Conservation (phyloP, 2,888 invertebrate genomes). For the Gari tellinella region DNA sequence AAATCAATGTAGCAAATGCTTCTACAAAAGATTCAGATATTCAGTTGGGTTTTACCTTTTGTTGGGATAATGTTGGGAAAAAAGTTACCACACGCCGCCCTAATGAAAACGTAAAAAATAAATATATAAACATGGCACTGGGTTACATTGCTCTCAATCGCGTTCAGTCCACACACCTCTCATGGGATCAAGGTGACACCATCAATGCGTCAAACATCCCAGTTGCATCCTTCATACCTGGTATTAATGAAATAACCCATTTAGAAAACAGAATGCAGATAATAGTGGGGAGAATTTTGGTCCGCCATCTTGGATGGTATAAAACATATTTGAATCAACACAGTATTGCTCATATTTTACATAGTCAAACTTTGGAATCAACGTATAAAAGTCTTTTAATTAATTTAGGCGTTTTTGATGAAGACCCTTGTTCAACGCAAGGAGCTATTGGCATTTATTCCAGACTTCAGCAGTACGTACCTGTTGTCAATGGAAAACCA, state of each 20-base stretch:
- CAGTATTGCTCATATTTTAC: conserved; percentile 18
- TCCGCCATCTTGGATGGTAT: conserved; percentile 35
- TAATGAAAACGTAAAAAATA: conserved; percentile 22
- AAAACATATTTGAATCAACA: conserved; percentile 17
- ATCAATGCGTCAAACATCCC: conserved; percentile 15
- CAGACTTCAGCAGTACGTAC: conserved; percentile 8
- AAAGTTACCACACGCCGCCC: conserved; percentile 9
- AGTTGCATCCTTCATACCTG: conserved; percentile 10
- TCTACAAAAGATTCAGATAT: no score
- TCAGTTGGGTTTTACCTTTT: no score
- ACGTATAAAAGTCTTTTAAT: conserved; percentile 27
- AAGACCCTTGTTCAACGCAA: conserved; percentile 33
- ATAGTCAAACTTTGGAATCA: conserved; percentile 32
- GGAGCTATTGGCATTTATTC: conserved; percentile 22
- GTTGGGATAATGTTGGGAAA: conserved; percentile 21
- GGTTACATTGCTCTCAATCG: conserved; percentile 34
- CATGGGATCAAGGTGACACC: conserved; percentile 2
- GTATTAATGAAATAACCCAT: conserved; percentile 5
- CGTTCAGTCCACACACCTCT: conserved; percentile 2
- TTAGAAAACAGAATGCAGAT: conserved; percentile 17
- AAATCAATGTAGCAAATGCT: no score
- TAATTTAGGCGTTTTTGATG: conserved; percentile 40
- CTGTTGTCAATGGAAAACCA: conserved; percentile 12
- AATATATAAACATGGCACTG: conserved; percentile 30
- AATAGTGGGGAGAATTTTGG: conserved; percentile 28